Conservation (phyloP, 1,140 invertebrate species). For the Drosophila grimshawi region DNA sequence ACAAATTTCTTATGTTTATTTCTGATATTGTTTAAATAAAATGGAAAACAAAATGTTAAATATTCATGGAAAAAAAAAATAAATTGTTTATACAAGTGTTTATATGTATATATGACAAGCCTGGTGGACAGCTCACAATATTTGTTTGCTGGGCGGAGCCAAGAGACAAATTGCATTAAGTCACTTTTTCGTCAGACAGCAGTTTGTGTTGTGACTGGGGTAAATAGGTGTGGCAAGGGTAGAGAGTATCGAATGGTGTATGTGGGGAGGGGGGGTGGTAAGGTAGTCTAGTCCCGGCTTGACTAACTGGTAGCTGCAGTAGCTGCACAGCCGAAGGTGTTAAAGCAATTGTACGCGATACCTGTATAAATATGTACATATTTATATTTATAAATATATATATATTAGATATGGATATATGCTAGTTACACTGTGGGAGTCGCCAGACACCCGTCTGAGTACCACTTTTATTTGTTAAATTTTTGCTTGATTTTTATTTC, state of each 20-base stretch:
- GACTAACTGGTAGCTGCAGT: conserved; percentile 5
- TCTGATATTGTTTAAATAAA: too few species aligned
- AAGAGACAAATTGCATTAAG: conserved; percentile 53
- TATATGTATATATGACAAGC: too few species aligned
- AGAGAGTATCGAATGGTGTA: neutral
- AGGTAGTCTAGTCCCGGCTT: conserved; percentile 7
- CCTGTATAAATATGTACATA: neutral
- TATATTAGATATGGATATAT: neutral
- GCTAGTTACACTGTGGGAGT: neutral
- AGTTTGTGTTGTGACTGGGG: neutral
- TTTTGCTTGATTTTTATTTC: neutral
- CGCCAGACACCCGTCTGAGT: neutral
- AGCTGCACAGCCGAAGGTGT: conserved; percentile 55
- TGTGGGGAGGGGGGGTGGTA: neutral
- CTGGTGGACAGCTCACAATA: conserved; percentile 1
- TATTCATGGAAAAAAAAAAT: too few species aligned
- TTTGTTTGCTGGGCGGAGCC: conserved; percentile 37
- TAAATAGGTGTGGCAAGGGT: neutral
- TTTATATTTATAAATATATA: neutral
- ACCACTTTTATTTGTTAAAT: neutral
- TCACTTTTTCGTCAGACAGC: conserved; percentile 46
- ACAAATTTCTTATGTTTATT: neutral
- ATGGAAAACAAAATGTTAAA: too few species aligned
- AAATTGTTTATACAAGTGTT: too few species aligned
- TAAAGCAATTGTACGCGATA: conserved; percentile 52